A percentile compares a stretch with the other conserved stretches of the same genome.
phyloP scores from a whole-genome alignment of 2,888 invertebrate genomes.

The Tenthredo notha region DNA sequence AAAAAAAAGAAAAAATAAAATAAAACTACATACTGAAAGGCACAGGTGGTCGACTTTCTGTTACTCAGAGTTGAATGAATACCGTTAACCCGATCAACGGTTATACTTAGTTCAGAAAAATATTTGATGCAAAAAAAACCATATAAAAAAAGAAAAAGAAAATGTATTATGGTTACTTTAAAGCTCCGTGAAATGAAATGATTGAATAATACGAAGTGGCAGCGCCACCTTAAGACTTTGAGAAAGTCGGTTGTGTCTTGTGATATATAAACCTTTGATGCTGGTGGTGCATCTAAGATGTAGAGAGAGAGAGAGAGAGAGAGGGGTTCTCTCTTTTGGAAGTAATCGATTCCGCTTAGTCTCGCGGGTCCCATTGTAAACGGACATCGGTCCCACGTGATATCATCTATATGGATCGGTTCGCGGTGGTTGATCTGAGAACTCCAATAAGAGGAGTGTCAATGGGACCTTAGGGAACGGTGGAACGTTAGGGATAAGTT shows the following conservation, averaged over 20 bases:
- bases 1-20: too few species aligned
- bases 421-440: conserved; percentile 45
- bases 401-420: conserved; percentile 53
- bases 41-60: conserved; percentile 36
- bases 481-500: not conserved
- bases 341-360: conserved; percentile 55
- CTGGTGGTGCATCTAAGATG: not conserved
- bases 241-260: not conserved
- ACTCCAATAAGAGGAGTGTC: conserved; percentile 48
- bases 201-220: not conserved
- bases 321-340: conserved; percentile 50
- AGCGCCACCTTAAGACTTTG: not conserved
- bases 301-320: too few species aligned
- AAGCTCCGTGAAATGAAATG: not conserved
- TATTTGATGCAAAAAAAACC: too few species aligned
- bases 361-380: conserved; percentile 48
- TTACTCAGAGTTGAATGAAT: not conserved
- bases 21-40: not conserved
- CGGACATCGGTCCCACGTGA: conserved; percentile 54
- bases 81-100: conserved; percentile 7
- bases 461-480: conserved; percentile 33
- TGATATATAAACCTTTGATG: conserved; percentile 1
- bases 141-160: too few species aligned
- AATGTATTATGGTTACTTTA: not conserved
- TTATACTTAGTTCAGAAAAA: too few species aligned